phyloP scores from a whole-genome alignment of 2,797 vertebrate genomes.

The Crenuchus spilurus region DNA sequence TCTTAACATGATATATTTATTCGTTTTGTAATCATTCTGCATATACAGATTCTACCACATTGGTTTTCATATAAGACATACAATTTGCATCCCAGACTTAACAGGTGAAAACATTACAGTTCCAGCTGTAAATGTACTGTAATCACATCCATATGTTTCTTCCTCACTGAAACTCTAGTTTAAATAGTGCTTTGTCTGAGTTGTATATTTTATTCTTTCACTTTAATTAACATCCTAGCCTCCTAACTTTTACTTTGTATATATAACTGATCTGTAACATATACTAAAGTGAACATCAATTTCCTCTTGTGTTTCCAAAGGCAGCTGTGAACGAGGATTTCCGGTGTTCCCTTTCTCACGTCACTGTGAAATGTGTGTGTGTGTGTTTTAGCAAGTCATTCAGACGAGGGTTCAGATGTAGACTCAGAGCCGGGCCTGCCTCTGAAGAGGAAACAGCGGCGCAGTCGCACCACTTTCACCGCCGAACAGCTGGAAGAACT shows the following conservation, averaged over 20 bases:
- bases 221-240: not conserved
- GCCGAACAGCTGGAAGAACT: slow-evolving; percentile 97
- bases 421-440: slow-evolving; percentile 97
- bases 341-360: not conserved
- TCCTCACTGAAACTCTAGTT: too few relatives aligned
- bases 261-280: slow-evolving; percentile 14
- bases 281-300: not conserved
- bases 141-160: not conserved
- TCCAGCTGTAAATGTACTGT: not conserved
- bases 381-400: slow-evolving; percentile 85
- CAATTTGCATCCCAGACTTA: too few relatives aligned
- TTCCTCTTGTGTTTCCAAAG: not conserved
- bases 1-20: too few relatives aligned
- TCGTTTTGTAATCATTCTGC: too few relatives aligned
- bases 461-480: slow-evolving; percentile 96
- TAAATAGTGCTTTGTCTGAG: not conserved
- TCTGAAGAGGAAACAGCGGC: slow-evolving; percentile 94
- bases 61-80: too few relatives aligned
- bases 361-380: slow-evolving; percentile 22
- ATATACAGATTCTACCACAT: too few relatives aligned
- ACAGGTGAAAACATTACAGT: not conserved
- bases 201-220: slow-evolving; percentile 10
- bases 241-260: slow-evolving; percentile 3
- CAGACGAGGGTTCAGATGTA: slow-evolving; percentile 96
- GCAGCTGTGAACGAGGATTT: slow-evolving; percentile 6